Evolutionary conservation across 2,113 vertebrate species (phyloP).

Genomic region (Ifrita kowaldi): DNA sequence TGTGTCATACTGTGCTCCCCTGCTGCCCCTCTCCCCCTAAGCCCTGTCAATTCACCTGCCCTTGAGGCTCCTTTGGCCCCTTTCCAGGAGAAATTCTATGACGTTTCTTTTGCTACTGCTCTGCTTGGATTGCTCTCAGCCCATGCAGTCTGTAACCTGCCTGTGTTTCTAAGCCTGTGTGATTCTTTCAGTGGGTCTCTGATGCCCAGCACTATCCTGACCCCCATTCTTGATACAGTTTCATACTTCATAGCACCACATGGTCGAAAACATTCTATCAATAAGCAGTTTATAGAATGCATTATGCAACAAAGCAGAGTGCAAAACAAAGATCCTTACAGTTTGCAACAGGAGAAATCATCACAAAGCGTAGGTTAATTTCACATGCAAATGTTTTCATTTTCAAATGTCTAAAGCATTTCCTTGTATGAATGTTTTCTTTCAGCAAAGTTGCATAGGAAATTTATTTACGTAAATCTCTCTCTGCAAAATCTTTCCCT

Average conservation of each 20-base stretch:
- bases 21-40: not conserved
- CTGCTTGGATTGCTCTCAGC: not conserved
- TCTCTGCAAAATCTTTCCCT: not conserved
- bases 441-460: not conserved
- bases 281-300: not conserved
- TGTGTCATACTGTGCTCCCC: not conserved
- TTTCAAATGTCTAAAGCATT: not conserved
- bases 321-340: not conserved
- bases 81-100: not conserved
- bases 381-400: not conserved
- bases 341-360: not conserved
- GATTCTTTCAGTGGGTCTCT: not conserved
- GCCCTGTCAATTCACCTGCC: not conserved
- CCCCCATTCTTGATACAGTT: not conserved
- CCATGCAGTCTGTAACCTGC: not conserved
- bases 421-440: not conserved
- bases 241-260: not conserved
- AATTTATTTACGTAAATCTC: not conserved
- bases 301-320: not conserved
- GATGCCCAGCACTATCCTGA: not conserved
- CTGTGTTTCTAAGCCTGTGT: not conserved
- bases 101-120: not conserved
- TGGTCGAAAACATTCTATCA: not conserved
- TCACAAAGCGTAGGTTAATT: not conserved
- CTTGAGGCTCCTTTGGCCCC: not conserved